Percentiles rank a stretch among this genome's conserved stretches.
phyloP scores from a whole-genome alignment of 2,888 invertebrate species.

The Aphrophora alni region DNA sequence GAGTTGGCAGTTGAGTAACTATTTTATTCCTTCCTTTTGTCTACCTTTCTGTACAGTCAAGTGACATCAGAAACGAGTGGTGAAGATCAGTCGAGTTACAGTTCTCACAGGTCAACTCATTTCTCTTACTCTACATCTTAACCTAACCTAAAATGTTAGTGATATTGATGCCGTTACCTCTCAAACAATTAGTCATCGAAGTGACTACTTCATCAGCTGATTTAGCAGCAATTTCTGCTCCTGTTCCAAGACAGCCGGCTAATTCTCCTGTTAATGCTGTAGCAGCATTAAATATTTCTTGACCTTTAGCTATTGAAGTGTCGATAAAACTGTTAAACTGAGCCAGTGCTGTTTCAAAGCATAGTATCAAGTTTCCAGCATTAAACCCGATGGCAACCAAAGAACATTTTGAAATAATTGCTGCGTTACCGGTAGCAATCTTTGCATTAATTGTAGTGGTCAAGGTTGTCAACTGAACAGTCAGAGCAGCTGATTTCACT shows the following conservation, averaged over 20 bases:
- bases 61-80: too few relatives aligned
- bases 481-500: neutral
- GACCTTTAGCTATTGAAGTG: neutral
- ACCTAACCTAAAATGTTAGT: neutral
- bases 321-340: neutral
- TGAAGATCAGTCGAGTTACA: too few relatives aligned
- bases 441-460: neutral
- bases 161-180: neutral
- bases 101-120: too few relatives aligned
- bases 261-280: neutral
- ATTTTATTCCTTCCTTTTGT: too few relatives aligned
- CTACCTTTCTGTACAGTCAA: too few relatives aligned
- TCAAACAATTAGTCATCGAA: neutral
- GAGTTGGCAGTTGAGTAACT: too few relatives aligned
- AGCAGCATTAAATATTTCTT: neutral
- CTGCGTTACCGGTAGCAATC: neutral
- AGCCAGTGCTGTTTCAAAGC: neutral
- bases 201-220: neutral
- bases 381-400: neutral
- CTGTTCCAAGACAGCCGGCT: neutral
- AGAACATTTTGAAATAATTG: neutral
- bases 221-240: neutral
- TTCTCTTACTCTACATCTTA: too few relatives aligned
- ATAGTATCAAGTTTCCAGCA: neutral
- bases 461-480: neutral